Evolutionary conservation across 2,888 invertebrate genomes (phyloP).

Genomic region (Poecilus cupreus): DNA sequence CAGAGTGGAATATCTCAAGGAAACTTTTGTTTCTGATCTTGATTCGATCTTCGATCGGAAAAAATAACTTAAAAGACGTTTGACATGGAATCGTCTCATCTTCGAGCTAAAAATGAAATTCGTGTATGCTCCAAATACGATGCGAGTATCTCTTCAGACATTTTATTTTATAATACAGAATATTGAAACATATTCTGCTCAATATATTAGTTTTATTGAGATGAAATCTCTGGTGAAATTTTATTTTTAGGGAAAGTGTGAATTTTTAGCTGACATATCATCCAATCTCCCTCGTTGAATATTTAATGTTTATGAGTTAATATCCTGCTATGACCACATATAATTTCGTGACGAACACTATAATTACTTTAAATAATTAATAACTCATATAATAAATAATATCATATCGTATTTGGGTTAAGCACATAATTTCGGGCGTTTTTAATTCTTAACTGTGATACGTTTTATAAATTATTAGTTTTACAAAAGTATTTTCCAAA

Average conservation of each 20-base stretch:
- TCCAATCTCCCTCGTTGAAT: neutral
- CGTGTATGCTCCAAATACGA: slow-evolving; percentile 4
- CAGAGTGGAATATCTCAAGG: slow-evolving; percentile 14
- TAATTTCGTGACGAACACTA: neutral
- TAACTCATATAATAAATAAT: neutral
- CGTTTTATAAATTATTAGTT: too few species aligned
- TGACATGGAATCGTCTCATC: slow-evolving; percentile 7
- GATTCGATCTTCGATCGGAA: neutral
- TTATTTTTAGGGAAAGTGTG: too few species aligned
- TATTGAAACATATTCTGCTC: too few species aligned
- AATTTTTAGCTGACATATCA: too few species aligned
- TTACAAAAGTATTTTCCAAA: too few species aligned
- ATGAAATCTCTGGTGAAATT: too few species aligned
- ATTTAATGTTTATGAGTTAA: neutral
- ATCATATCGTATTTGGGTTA: neutral
- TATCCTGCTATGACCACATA: neutral
- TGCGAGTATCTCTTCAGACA: too few species aligned
- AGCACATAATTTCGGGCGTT: neutral
- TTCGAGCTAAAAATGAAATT: neutral
- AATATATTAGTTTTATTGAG: too few species aligned
- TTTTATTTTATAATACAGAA: too few species aligned
- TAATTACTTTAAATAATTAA: neutral
- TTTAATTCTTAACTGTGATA: too few species aligned
- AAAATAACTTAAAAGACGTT: slow-evolving; percentile 1
- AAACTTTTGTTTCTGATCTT: slow-evolving; percentile 24